Percentiles rank a stretch among this genome's conserved stretches.
These are phyloP conservation scores for Micronisus gabar DNA, from an alignment of 2,113 vertebrate species.

Conservation along the genomic window DNA sequence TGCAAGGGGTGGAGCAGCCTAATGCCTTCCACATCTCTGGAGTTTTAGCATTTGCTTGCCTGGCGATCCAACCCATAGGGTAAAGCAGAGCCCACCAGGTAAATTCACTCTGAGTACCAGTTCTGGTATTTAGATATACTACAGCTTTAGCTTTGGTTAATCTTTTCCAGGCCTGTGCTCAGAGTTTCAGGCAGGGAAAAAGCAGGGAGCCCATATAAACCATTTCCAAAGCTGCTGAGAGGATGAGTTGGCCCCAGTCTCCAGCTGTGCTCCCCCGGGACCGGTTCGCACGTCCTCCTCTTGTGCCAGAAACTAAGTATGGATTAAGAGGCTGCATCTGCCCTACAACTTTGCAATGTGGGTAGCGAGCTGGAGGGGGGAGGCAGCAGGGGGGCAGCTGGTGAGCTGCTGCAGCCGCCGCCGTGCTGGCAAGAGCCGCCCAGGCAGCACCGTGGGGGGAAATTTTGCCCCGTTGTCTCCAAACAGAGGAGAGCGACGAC, in stretches of 20 bases:
- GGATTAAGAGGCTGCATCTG: not conserved
- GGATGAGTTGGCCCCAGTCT: fast-evolving
- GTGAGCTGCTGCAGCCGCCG: not conserved
- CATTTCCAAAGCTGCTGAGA: not conserved
- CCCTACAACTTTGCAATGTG: not conserved
- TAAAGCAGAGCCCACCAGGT: not conserved
- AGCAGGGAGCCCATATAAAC: fast-evolving
- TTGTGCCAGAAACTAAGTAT: not conserved
- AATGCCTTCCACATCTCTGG: not conserved
- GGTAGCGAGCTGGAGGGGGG: not conserved
- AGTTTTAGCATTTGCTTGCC: not conserved
- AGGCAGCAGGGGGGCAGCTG: not conserved
- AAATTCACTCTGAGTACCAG: not conserved
- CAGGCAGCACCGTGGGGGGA: fast-evolving
- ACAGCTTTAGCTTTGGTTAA: not conserved
- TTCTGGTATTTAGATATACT: fast-evolving
- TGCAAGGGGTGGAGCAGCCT: not conserved
- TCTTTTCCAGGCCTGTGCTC: not conserved
- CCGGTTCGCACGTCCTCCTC: not conserved
- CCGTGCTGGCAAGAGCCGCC: not conserved
- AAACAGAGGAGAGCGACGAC: not conserved
- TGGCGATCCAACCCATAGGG: not conserved
- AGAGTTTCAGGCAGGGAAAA: not conserved
- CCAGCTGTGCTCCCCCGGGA: not conserved
- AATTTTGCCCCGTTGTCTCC: not conserved